These are phyloP conservation scores for Mycogona germanica DNA, from an alignment of 2,888 invertebrate genomes.

Conservation along the genomic window DNA sequence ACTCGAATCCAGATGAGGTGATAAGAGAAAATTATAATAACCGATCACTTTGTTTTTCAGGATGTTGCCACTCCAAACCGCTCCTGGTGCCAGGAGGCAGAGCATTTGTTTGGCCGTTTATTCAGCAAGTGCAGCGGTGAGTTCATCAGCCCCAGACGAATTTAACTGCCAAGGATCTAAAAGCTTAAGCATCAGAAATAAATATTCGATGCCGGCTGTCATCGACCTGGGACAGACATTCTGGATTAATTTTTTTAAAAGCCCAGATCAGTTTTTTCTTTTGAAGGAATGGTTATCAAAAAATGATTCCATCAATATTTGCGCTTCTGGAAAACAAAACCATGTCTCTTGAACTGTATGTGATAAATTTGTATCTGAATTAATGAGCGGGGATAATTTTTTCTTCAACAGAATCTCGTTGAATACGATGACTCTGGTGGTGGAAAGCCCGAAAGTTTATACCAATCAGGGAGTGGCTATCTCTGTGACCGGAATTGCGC, in stretches of 20 bases:
- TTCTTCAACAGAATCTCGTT: constrained; percentile 62
- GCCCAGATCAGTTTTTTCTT: not conserved
- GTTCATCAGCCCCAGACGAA: not conserved
- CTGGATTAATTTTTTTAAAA: not conserved
- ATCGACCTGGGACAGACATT: too few species aligned
- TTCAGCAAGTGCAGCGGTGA: constrained; percentile 45
- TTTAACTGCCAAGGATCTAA: too few species aligned
- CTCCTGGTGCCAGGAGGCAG: constrained; percentile 88
- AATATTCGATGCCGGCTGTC: too few species aligned
- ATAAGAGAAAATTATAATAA: too few species aligned
- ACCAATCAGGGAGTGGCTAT: constrained; percentile 95
- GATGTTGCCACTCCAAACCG: constrained; percentile 91
- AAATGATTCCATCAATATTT: too few species aligned
- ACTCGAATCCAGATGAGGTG: too few species aligned
- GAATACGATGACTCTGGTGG: constrained; percentile 94
- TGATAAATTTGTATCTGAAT: too few species aligned
- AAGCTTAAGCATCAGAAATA: too few species aligned
- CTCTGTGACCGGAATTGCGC: constrained; percentile 93
- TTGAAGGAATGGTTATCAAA: not conserved
- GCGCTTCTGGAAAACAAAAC: too few species aligned
- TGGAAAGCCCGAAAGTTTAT: constrained; percentile 90
- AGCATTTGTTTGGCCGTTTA: constrained; percentile 92
- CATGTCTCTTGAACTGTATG: too few species aligned
- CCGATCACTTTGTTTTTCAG: too few species aligned
- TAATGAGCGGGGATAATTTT: too few species aligned